Conservation (phyloP, 2,113 vertebrate genomes). For the Hirundichthys speculiger region DNA sequence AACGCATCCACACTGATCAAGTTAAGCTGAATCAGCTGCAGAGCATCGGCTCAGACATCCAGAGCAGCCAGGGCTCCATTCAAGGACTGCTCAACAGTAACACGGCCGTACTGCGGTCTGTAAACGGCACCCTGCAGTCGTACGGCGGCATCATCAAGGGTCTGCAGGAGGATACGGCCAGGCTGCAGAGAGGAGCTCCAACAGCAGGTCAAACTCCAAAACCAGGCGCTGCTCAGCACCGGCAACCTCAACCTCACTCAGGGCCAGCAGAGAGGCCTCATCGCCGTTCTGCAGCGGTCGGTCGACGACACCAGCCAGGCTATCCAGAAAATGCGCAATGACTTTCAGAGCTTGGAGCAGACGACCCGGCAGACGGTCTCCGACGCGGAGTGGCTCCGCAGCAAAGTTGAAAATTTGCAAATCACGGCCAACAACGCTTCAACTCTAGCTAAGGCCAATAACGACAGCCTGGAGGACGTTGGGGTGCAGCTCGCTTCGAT, state of each 20-base stretch:
- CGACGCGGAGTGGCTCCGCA: slow-evolving; percentile 89
- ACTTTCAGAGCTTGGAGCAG: slow-evolving; percentile 91
- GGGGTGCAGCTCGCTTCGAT: slow-evolving; percentile 86
- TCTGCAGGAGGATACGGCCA: slow-evolving; percentile 87
- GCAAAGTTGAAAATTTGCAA: slow-evolving; percentile 90
- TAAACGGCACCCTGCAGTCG: slow-evolving; percentile 90
- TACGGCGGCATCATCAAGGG: slow-evolving; percentile 85
- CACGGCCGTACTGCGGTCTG: slow-evolving; percentile 84
- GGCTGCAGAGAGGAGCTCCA: slow-evolving; percentile 88
- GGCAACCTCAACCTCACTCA: slow-evolving; percentile 93
- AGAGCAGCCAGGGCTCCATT: slow-evolving; percentile 87
- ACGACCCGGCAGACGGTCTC: slow-evolving; percentile 86
- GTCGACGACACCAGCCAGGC: slow-evolving; percentile 89
- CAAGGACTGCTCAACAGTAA: slow-evolving; percentile 87
- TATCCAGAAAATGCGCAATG: slow-evolving; percentile 88
- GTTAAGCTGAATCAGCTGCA: slow-evolving; percentile 89
- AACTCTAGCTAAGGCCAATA: slow-evolving; percentile 87
- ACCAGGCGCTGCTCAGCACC: slow-evolving; percentile 84
- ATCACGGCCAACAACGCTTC: slow-evolving; percentile 87
- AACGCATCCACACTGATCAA: slow-evolving; percentile 88
- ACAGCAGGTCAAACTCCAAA: slow-evolving; percentile 87
- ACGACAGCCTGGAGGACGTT: slow-evolving; percentile 91
- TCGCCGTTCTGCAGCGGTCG: slow-evolving; percentile 86
- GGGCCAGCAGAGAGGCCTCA: slow-evolving; percentile 87
- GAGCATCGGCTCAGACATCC: slow-evolving; percentile 83